Conservation (phyloP, 2,888 invertebrate species). For the Drosophila limbata region DNA sequence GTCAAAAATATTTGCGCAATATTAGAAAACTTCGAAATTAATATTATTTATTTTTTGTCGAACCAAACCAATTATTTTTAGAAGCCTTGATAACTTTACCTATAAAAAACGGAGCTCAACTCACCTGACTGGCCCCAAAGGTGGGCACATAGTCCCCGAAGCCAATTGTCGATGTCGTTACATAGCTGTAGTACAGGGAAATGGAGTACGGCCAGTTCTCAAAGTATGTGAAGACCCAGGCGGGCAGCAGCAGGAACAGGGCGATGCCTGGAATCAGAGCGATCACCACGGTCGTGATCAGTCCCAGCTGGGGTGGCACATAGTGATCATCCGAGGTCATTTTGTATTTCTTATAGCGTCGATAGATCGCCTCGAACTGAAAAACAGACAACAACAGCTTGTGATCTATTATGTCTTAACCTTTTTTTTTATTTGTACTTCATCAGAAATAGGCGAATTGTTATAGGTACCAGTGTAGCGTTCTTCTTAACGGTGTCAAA, state of each 20-base stretch:
- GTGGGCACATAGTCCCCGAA: constrained; percentile 96
- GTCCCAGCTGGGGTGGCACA: constrained; percentile 89
- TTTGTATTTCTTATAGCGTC: constrained; percentile 91
- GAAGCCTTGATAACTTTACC: too few relatives aligned
- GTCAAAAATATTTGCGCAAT: too few relatives aligned
- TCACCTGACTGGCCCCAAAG: constrained; percentile 84
- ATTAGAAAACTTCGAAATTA: too few relatives aligned
- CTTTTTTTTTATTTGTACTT: too few relatives aligned
- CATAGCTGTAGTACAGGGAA: constrained; percentile 94
- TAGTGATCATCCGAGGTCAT: constrained; percentile 88
- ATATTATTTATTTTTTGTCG: too few relatives aligned
- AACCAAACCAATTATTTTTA: too few relatives aligned
- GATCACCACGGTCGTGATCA: constrained; percentile 92
- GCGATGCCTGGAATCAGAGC: constrained; percentile 96
- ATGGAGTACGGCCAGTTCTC: constrained; percentile 95
- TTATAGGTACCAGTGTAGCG: too few relatives aligned
- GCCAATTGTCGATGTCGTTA: constrained; percentile 94
- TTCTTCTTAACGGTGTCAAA: too few relatives aligned
- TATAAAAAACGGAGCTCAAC: neutral
- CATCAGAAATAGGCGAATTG: too few relatives aligned
- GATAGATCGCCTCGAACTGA: constrained; percentile 91
- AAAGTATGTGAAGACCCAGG: constrained; percentile 92
- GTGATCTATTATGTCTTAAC: constrained; percentile 64
- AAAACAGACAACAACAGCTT: neutral
- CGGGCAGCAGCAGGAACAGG: constrained; percentile 94